phyloP scores from a whole-genome alignment of 2,797 vertebrate genomes.

The Saxicola maurus region DNA sequence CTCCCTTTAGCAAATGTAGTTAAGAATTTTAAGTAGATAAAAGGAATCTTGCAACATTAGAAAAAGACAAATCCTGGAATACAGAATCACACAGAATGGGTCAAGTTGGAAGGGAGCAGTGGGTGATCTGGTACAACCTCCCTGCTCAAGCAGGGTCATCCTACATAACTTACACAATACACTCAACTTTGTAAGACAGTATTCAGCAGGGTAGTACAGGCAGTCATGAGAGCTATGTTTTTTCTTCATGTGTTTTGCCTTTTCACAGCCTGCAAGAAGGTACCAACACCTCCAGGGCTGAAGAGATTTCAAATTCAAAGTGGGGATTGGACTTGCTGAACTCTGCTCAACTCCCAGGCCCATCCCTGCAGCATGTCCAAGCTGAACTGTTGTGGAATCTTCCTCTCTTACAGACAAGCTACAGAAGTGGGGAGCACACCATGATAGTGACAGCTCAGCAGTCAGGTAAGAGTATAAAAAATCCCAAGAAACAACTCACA shows the following conservation, averaged over 20 bases:
- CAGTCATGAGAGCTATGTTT: not conserved
- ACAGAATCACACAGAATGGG: not conserved
- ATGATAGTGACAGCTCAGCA: accelerated
- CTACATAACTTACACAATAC: not conserved
- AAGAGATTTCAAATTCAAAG: not conserved
- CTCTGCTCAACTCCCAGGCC: not conserved
- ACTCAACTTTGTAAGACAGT: not conserved
- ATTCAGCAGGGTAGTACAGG: not conserved
- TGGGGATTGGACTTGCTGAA: not conserved
- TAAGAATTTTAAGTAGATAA: not conserved
- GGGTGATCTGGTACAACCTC: not conserved
- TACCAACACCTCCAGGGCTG: not conserved
- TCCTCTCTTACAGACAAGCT: not conserved
- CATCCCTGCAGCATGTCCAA: not conserved
- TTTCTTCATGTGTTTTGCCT: not conserved
- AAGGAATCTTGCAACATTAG: not conserved
- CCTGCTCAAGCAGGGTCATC: not conserved
- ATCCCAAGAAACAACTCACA: accelerated
- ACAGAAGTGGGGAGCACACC: not conserved
- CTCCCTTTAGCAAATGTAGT: not conserved
- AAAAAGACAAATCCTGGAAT: not conserved
- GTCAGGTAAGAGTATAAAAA: accelerated
- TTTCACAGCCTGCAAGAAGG: not conserved
- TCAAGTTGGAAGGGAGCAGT: not conserved
- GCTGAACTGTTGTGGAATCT: not conserved